Base-by-base conservation (phyloP, 1,140 invertebrate genomes). In the Trinorchestia longiramus region DNA sequence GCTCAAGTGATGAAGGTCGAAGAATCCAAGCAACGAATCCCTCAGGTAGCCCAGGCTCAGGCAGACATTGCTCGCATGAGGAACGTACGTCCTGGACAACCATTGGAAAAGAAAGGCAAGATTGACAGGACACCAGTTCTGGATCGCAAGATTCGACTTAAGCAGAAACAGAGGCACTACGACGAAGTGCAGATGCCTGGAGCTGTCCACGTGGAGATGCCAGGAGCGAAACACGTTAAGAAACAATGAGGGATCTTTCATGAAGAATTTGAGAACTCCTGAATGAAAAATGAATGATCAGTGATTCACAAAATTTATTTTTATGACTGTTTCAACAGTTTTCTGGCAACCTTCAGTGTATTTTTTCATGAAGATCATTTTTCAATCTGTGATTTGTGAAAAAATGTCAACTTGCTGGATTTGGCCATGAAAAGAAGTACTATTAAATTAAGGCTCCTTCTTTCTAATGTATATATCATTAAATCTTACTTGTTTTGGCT, bases 21-120 rank as follows among this genome's bases (percentile, higher is more conserved):
- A 36, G 28, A 11, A 77, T 11, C 62, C 62, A 77, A 23, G 15
- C 1, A 77, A 28, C 8, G 62, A 42, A 90, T 36, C 43, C 88
- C 41, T 90, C 8, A 42, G 43, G 23, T 94, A 44, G 44, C 43
- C 8, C 36, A 94, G 36, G 92, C 92, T n/a, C 43, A 94, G 40
- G 92, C 92, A 43, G 92, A 44, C 36, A 94, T 94, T n/a, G 92
- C 8, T 28, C 92, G 92, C 92, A 94, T 94, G 92, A 47, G 43
- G 19, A 43, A 42, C 43, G 41, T 47, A 23, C 92, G 43, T n/a
- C 43, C 92, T 40, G 44, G 40, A 44, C 8, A 6, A 3, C 43
- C 36, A 1, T 43, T 19, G 40, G 43, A 42, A 23, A 94, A 94
- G 44, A 11, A 44, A 43, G 40, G 43, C 43, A 94, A 47, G n/a